Conservation (phyloP, 2,888 invertebrate species). For the Sinohyriopsis cumingii region DNA sequence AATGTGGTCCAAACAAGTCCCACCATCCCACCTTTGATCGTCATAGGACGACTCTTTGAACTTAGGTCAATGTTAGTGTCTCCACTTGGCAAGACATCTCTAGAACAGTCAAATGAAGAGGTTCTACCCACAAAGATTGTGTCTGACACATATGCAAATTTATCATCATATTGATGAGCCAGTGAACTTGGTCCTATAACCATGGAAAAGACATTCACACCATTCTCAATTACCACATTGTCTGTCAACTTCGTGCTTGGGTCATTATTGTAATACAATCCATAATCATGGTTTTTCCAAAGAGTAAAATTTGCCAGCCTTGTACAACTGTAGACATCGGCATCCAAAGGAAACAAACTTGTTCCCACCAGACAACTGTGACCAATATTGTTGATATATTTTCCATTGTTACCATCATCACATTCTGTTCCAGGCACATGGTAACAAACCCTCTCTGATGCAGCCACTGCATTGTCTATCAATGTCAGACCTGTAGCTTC, state of each 20-base stretch:
- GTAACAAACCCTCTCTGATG: constrained; percentile 56
- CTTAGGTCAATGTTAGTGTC: constrained; percentile 44
- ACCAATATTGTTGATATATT: constrained; percentile 47
- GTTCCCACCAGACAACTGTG: constrained; percentile 51
- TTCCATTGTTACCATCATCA: constrained; percentile 17
- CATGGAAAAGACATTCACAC: constrained; percentile 52
- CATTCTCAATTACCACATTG: constrained; percentile 56
- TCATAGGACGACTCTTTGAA: constrained; percentile 18
- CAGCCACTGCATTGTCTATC: constrained; percentile 57
- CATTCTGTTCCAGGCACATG: constrained; percentile 43
- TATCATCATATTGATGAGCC: constrained; percentile 40
- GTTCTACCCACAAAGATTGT: constrained; percentile 58
- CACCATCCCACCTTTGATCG: constrained; percentile 32
- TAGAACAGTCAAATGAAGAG: constrained; percentile 51
- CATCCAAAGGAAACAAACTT: constrained; percentile 9
- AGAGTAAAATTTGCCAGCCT: constrained; percentile 49
- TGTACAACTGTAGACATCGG: constrained; percentile 33
- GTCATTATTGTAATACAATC: constrained; percentile 51
- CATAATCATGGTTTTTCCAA: constrained; percentile 58
- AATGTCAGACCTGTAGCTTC: constrained; percentile 38
- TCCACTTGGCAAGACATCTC: constrained; percentile 28
- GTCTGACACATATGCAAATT: constrained; percentile 41
- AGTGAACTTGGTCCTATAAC: constrained; percentile 48
- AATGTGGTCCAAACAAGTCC: constrained; percentile 56
- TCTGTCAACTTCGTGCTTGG: constrained; percentile 30